Conservation (phyloP, 2,113 vertebrate genomes). For the Cyphomyrus discorhynchus region DNA sequence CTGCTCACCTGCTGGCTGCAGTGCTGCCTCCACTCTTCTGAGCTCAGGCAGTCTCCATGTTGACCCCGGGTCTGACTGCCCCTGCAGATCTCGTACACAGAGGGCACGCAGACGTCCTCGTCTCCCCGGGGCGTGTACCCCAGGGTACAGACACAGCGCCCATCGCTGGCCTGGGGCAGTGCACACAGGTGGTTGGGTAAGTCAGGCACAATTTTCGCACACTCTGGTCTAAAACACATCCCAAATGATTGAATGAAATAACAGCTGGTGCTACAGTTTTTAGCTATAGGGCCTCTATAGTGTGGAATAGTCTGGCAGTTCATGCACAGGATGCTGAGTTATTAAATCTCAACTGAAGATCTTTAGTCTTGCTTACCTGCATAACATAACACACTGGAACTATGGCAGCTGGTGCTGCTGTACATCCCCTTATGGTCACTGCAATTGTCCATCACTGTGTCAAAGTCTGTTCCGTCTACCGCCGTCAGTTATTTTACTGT, state of each 20-base stretch:
- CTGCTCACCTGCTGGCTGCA: constrained; percentile 68
- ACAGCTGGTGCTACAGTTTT: background rate
- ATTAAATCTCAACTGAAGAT: background rate
- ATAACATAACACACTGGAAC: background rate
- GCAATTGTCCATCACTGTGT: background rate
- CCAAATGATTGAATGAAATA: background rate
- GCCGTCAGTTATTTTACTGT: background rate
- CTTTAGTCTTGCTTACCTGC: background rate
- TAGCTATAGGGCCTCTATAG: background rate
- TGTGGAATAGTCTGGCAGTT: background rate
- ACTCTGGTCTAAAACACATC: background rate
- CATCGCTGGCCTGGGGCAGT: constrained; percentile 62
- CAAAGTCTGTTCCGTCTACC: background rate
- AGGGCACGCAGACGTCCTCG: constrained; percentile 50
- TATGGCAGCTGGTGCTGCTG: background rate
- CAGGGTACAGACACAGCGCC: constrained; percentile 65
- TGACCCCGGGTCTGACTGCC: constrained; percentile 61
- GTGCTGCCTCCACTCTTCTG: constrained; percentile 64
- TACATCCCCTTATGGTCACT: background rate
- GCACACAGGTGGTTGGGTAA: background rate
- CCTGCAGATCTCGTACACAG: constrained; percentile 59
- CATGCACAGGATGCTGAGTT: background rate
- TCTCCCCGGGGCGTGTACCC: constrained; percentile 46
- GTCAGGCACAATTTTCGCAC: background rate
- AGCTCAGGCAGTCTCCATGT: constrained; percentile 69